Percentiles rank a stretch among this genome's conserved stretches.
Evolutionary conservation across 2,888 invertebrate genomes (phyloP).

Genomic region (Agonopterix alstromeriana): DNA sequence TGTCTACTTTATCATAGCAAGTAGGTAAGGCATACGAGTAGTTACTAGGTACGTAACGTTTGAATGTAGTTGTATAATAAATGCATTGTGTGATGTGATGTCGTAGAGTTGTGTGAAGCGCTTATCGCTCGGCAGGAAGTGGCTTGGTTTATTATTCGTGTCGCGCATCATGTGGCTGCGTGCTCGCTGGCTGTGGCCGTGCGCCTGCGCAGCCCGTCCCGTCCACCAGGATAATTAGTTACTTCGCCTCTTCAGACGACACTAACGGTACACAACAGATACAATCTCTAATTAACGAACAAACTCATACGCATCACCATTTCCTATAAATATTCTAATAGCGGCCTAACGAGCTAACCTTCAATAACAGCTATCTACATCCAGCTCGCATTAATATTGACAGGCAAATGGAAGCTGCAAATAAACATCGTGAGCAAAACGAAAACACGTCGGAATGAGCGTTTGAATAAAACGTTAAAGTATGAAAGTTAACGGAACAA

Average conservation of each 20-base stretch:
- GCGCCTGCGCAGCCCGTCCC: constrained; percentile 37
- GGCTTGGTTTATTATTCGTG: constrained; percentile 74
- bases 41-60: background rate
- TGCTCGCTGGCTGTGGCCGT: constrained; percentile 24
- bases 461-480: background rate
- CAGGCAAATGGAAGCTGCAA: background rate
- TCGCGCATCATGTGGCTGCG: constrained; percentile 67
- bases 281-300: constrained; percentile 54
- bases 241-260: constrained; percentile 31
- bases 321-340: constrained; percentile 26
- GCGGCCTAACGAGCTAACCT: constrained; percentile 16
- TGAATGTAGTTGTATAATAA: constrained; percentile 9
- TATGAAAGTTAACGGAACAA: constrained; percentile 5
- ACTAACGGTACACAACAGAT: constrained; percentile 54
- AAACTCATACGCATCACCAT: constrained; percentile 40
- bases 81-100: constrained; percentile 42
- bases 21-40: background rate
- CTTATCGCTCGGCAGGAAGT: constrained; percentile 73
- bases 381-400: too few relatives aligned
- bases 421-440: background rate
- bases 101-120: constrained; percentile 42
- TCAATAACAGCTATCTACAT: too few relatives aligned
- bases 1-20: constrained; percentile 12
- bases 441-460: too few relatives aligned
- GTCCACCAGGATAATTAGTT: constrained; percentile 51